phyloP scores from a whole-genome alignment of 2,888 invertebrate genomes.

The Lissocephala sabroskyi region DNA sequence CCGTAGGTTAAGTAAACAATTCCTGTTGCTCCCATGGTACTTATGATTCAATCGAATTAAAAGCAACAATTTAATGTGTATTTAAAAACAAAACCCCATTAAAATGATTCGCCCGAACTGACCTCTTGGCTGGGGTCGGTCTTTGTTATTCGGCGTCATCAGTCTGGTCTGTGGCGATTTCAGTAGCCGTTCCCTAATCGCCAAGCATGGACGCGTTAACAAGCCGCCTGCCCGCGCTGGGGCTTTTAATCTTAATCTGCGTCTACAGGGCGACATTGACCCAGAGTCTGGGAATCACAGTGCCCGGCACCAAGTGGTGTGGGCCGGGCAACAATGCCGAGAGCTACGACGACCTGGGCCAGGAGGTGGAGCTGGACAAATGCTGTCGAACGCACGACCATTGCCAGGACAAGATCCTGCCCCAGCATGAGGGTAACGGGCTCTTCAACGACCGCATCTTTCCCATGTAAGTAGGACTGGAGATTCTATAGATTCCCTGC shows the following conservation, averaged over 20 bases:
- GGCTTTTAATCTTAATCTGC: not conserved
- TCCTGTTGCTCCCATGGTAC: not conserved
- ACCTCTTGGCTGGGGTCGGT: too few species aligned
- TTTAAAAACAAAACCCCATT: too few species aligned
- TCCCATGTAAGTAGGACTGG: slow-evolving; percentile 40
- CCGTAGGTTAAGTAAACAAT: slow-evolving; percentile 1
- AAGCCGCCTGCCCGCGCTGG: too few species aligned
- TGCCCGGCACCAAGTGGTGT: slow-evolving; percentile 91
- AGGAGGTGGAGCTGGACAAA: slow-evolving; percentile 76
- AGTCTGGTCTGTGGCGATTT: too few species aligned
- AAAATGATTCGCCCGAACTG: too few species aligned
- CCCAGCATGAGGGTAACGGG: slow-evolving; percentile 29
- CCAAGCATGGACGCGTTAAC: not conserved
- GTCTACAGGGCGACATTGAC: slow-evolving; percentile 1
- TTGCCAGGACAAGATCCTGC: slow-evolving; percentile 61
- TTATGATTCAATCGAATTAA: not conserved
- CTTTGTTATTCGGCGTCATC: too few species aligned
- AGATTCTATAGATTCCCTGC: too few species aligned
- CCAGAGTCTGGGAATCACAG: slow-evolving; percentile 23
- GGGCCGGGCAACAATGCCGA: slow-evolving; percentile 88
- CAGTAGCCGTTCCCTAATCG: not conserved
- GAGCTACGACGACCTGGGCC: slow-evolving; percentile 80
- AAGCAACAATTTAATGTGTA: too few species aligned
- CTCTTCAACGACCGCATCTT: slow-evolving; percentile 35
- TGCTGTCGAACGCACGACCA: slow-evolving; percentile 89